Evolutionary conservation across 2,113 vertebrate species (phyloP).

Genomic region (mouse (Mus musculus)): DNA sequence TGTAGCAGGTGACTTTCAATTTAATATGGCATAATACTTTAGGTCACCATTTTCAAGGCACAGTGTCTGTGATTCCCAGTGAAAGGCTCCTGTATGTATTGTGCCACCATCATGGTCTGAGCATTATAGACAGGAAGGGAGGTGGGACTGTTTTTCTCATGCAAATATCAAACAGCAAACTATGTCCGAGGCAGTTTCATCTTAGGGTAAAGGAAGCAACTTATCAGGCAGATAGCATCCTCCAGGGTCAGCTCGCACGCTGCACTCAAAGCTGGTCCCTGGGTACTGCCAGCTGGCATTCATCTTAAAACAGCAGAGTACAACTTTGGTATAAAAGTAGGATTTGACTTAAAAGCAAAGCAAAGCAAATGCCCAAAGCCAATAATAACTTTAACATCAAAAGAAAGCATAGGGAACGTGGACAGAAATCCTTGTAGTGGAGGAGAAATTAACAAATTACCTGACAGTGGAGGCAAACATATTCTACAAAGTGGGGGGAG

Average conservation of each 20-base stretch:
- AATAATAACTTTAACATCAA: constrained; percentile 74
- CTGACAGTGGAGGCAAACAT: constrained; percentile 64
- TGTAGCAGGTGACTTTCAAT: neutral
- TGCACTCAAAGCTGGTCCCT: constrained; percentile 50
- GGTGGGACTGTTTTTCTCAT: neutral
- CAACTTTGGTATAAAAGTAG: constrained; percentile 78
- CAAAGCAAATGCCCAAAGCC: constrained; percentile 83
- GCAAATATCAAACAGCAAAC: constrained; percentile 55
- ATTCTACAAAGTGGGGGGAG: constrained; percentile 46
- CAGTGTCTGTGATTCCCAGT: neutral
- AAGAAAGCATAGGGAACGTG: constrained; percentile 68
- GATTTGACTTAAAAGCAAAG: constrained; percentile 84
- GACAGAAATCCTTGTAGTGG: constrained; percentile 71
- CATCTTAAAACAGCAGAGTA: constrained; percentile 76
- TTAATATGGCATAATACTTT: neutral
- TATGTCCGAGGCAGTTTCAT: constrained; percentile 45
- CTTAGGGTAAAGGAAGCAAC: constrained; percentile 47
- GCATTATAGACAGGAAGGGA: neutral
- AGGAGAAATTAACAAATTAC: constrained; percentile 69
- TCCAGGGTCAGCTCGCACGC: constrained; percentile 17
- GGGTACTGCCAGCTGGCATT: constrained; percentile 78
- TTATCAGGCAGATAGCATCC: constrained; percentile 34
- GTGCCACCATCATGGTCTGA: neutral
- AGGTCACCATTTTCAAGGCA: no score
- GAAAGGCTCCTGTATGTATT: neutral